Base-by-base conservation (phyloP, 2,888 invertebrate species). In the Nipponacmea schrenckii region DNA sequence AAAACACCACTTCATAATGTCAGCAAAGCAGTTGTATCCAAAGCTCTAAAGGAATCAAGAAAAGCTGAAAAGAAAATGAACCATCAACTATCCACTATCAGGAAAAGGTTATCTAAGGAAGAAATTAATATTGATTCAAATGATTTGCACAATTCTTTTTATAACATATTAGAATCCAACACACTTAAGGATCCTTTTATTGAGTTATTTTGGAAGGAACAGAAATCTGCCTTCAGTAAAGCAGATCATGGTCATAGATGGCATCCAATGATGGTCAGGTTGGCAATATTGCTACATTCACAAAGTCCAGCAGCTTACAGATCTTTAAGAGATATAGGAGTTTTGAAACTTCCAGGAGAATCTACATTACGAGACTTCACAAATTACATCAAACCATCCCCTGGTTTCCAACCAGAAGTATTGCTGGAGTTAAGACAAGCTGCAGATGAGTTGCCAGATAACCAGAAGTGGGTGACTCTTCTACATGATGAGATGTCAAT, bases 191-290 rank as follows among this genome's bases (percentile, higher is more conserved):
- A 48, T 48, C 48, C 48, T 15, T 48, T 48, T 48, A 48, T 48
- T 48, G n/a, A 48, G n/a, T 48, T 48, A 48, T 48, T 48, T n/a
- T 48, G 48, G 48, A n/a, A 48, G n/a, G 48, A 48, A n/a, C 48
- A 48, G 48, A 48, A 48, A 48, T 17, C 4, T 17, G 48, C 48
- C 15, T 48, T 48, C n/a, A 5, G 17, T 17, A 48, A 7, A 7
- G 48, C 48, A 48, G n/a, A 48, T 5, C 48, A n/a, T 15, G 48
- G 48, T 17, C 48, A 48, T 15, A n/a, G 15, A 0, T 48, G 48
- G 17, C 48, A 48, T 48, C 48, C 17, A 2, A 48, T 48, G 48
- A 48, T 15, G 48, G n/a, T 48, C n/a, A 15, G 48, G 15, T 15
- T 48, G 48, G 48, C 48, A 48, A 48, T 48, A 48, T n/a, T 48